Evolutionary conservation across 2,797 vertebrate genomes (phyloP), one percentile per base, ranked within the genome.

Genomic region (Rhinogobio ventralis): DNA sequence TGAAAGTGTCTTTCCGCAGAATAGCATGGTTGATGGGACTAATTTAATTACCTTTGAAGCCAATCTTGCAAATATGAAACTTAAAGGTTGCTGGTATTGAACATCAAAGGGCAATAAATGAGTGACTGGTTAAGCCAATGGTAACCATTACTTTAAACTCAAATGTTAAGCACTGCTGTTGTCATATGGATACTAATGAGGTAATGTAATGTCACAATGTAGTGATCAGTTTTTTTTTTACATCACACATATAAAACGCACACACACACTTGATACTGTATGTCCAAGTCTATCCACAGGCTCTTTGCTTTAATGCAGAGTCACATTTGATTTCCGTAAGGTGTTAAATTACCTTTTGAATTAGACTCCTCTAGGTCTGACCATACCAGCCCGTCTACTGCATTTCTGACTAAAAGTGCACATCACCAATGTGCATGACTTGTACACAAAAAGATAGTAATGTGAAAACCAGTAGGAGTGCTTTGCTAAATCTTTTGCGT

Each of bases 271-370:
- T 17, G 17, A 28, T 49, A 55, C 67, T 84, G 66, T 33, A 69
- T 49, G 67, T 45, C 36, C 25, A 78, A 79, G 19, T 85, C 39
- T 53, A 62, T 62, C 55, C 76, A 53, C 20, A 20, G 42, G n/a
- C 68, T 57, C 46, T 75, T 77, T 51, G 46, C 60, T 79, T 77
- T 49, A 84, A 82, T 75, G 55, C 79, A 82, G 33, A 79, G 79
- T 86, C 84, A 87, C 76, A 80, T 89, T 86, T 25, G 19, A 86
- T 87, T 89, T 86, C 49, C 5, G 25, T 68, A 85, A 85, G 83
- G 64, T 81, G 82, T 42, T 64, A 60, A 55, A 85, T 89, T 82
- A 89, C 88, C 88, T 89, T 87, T 87, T 23, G n/a, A 53, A 49
- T 72, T 57, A 33, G 86, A 79, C 86, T 89, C 74, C 84, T 53